Evolutionary conservation across 1,140 invertebrate genomes (phyloP), one percentile per base, ranked within the genome.

Genomic region (Pseudachorutes palmiensis): DNA sequence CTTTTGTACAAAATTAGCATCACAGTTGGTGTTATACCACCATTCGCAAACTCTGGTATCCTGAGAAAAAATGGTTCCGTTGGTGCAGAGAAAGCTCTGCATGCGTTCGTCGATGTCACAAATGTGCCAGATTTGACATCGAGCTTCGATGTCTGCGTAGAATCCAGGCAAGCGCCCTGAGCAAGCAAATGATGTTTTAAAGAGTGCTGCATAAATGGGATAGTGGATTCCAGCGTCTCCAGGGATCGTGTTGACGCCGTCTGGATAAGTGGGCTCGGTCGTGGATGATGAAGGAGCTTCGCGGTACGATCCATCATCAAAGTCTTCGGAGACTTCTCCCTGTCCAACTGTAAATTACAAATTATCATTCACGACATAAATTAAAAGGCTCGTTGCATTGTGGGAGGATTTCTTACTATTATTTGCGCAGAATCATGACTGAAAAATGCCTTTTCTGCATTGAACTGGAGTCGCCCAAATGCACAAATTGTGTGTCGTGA

Each of bases 51-150:
- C 84, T 72, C 93, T 92, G 75, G 90, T 88, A 49, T 86, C 82
- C 75, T 94, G 91, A 76, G 91, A 91, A 76, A 93, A 94, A 57
- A 94, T 80, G 0, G 92, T 94, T 0, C 91, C 91, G 75, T 93
- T 92, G 2, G 90, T 86, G 76, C 92, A 94, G 0, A 94, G 83
- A 77, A 94, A 93, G 33, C 67, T 70, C 66, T 74, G 72, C 51
- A 70, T 65, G 3, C 68, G 32, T 2, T 24, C 22, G 14, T 63
- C 64, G 9, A 58, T 48, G 36, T 74, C 72, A 55, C 72, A 74
- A 57, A 65, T 71, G 66, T 74, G 72, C 72, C 72, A 74, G 2
- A 69, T 65, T 65, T 72, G 72, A 57, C 70, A 74, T 24, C 70
- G 65, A 22, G 65, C 60, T 48, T 71, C 70, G 0, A 66, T 55